Percentiles rank a stretch among this genome's conserved stretches.
Evolutionary conservation across 2,888 invertebrate genomes (phyloP).

Genomic region (Caenorhabditis sp.): DNA sequence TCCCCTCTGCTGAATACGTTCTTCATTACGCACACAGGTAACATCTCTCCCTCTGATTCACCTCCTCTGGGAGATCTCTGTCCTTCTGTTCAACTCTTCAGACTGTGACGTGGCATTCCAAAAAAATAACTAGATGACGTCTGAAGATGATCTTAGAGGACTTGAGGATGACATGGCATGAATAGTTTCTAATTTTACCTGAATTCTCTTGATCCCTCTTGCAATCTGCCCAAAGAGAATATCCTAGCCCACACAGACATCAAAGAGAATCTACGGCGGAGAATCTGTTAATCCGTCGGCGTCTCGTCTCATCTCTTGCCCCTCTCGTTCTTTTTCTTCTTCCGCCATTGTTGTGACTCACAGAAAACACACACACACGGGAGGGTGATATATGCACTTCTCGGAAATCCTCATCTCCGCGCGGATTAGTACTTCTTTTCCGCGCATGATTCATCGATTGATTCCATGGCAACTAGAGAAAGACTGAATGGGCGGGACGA

Average conservation of each 20-base stretch:
- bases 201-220: background rate
- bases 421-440: constrained; percentile 28
- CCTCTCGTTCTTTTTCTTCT: constrained; percentile 12
- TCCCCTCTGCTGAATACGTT: background rate
- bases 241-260: background rate
- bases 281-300: constrained; percentile 39
- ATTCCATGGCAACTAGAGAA: constrained; percentile 41
- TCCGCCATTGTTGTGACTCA: constrained; percentile 35
- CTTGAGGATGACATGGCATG: constrained; percentile 4
- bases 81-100: background rate
- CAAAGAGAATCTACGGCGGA: constrained; percentile 19
- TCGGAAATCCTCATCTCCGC: constrained; percentile 26
- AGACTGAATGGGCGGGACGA: constrained; percentile 9
- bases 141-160: background rate
- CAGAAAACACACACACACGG: constrained; percentile 17
- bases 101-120: constrained; percentile 14
- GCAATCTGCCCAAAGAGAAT: background rate
- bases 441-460: constrained; percentile 23
- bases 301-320: constrained; percentile 12
- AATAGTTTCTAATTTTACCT: background rate
- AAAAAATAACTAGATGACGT: background rate
- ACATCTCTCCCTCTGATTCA: background rate
- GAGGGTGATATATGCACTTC: constrained; percentile 28
- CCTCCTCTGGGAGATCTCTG: background rate
- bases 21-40: background rate